Conservation (phyloP, 2,797 vertebrate species). For the Myotis pilosus region DNA sequence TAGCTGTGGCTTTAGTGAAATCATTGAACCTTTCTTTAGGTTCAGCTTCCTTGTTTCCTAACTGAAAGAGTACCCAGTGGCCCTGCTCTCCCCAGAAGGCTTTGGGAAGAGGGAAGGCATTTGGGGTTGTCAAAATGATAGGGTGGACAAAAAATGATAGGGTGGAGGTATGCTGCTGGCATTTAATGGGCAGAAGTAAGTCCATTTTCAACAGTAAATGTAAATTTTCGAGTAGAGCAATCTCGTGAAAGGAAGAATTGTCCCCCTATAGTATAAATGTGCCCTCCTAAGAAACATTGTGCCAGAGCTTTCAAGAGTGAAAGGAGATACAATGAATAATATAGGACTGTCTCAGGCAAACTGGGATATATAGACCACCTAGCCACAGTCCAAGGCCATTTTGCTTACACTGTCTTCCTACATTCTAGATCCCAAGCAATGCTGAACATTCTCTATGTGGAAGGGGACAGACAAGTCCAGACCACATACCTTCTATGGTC, state of each 20-base stretch:
- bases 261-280: neutral
- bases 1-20: neutral
- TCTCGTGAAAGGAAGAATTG: slow-evolving; percentile 13
- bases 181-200: neutral
- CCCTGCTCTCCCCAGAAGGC: neutral
- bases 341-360: neutral
- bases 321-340: neutral
- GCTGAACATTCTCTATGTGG: neutral
- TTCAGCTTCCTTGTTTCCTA: neutral
- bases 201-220: neutral
- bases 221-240: neutral
- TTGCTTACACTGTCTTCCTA: neutral
- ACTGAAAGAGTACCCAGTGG: neutral
- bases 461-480: neutral
- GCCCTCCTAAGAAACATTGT: neutral
- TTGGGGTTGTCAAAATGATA: slow-evolving; percentile 27
- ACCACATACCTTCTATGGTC: neutral
- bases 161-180: neutral
- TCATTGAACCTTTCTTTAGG: neutral
- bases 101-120: neutral
- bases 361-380: neutral
- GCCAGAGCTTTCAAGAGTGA: neutral
- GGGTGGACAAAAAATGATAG: neutral
- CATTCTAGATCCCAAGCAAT: neutral
- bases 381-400: neutral